phyloP scores from a whole-genome alignment of 2,888 invertebrate genomes.

The Itoplectis maculator region DNA sequence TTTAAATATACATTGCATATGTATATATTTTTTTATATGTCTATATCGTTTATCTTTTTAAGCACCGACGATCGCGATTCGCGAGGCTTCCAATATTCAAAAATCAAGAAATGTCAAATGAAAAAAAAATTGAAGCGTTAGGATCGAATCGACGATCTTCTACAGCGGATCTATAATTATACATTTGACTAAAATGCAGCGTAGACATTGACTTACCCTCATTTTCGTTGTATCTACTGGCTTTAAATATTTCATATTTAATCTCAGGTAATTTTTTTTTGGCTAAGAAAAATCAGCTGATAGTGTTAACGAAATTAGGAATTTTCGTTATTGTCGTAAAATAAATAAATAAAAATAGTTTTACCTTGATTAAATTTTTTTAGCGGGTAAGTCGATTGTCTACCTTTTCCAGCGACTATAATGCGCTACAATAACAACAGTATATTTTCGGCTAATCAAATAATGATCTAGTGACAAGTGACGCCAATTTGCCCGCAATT shows the following conservation, averaged over 20 bases:
- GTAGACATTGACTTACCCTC: conserved; percentile 6
- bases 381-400: conserved; percentile 1
- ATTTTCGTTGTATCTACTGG: background rate
- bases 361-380: background rate
- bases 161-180: conserved; percentile 25
- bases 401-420: background rate
- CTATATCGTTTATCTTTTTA: background rate
- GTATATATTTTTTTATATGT: conserved; percentile 24
- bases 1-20: background rate
- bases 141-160: conserved; percentile 16
- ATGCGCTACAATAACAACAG: background rate
- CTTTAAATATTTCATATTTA: background rate
- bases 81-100: conserved; percentile 28
- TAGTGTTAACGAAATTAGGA: background rate
- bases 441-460: conserved; percentile 14
- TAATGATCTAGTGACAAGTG: conserved; percentile 20
- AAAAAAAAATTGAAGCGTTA: background rate
- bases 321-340: background rate
- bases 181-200: conserved; percentile 7
- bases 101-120: conserved; percentile 7
- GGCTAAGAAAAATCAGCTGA: background rate
- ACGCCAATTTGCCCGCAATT: conserved; percentile 30
- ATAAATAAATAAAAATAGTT: background rate
- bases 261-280: background rate
- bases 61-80: conserved; percentile 19